Conservation (phyloP, 2,888 invertebrate species). For the Amblyjoppa proteus region DNA sequence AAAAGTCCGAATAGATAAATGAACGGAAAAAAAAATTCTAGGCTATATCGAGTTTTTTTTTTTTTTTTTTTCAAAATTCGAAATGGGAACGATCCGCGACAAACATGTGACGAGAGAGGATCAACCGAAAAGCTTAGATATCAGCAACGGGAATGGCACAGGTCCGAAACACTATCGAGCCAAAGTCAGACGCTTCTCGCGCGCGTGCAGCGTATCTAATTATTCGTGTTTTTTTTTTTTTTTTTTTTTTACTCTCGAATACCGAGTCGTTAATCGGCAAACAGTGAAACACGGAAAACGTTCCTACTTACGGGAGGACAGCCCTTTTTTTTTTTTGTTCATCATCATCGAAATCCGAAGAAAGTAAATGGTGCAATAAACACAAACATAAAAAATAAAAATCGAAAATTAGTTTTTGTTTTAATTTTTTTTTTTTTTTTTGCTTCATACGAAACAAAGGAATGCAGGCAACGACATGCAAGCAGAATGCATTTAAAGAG, state of each 20-base stretch:
- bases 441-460: constrained; percentile 82
- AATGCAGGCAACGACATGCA: constrained; percentile 84
- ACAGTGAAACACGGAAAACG: constrained; percentile 78
- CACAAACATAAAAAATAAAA: constrained; percentile 89
- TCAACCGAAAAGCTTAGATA: not conserved
- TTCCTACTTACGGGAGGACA: constrained; percentile 91
- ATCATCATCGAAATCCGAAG: constrained; percentile 86
- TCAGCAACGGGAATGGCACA: constrained; percentile 1
- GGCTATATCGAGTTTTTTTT: not conserved
- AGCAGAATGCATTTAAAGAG: constrained; percentile 84
- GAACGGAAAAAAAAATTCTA: constrained; percentile 35
- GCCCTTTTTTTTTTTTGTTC: constrained; percentile 86
- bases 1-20: constrained; percentile 57
- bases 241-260: not conserved
- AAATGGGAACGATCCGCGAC: not conserved
- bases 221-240: not conserved
- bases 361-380: constrained; percentile 87
- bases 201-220: not conserved
- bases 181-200: not conserved
- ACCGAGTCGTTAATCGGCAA: constrained; percentile 12
- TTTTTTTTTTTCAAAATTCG: no score
- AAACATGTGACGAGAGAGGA: not conserved
- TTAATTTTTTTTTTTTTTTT: constrained; percentile 52
- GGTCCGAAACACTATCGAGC: not conserved
- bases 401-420: constrained; percentile 86